A percentile compares a stretch with the other conserved stretches of the same genome.
These are phyloP conservation scores for Lamellibrachia columna DNA, from an alignment of 2,888 invertebrate species.

Conservation along the genomic window DNA sequence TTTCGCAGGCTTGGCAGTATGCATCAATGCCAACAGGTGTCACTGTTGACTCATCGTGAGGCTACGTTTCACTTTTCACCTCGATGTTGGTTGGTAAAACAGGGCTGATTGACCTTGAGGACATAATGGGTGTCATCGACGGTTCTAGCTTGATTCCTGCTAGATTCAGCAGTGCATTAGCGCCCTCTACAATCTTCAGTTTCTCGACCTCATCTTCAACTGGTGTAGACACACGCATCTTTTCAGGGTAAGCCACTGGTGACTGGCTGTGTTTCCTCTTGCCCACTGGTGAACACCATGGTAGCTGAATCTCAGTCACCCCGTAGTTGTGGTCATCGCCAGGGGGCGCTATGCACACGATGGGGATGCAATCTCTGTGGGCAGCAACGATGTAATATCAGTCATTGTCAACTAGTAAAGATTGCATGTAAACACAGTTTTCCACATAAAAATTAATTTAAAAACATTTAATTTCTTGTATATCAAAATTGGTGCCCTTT, in stretches of 20 bases:
- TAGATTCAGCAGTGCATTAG: constrained; percentile 80
- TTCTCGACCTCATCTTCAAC: constrained; percentile 49
- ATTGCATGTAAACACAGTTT: no score
- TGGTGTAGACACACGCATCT: neutral
- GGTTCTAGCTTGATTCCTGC: constrained; percentile 70
- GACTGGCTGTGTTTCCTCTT: neutral
- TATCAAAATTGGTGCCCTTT: no score
- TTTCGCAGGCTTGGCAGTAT: neutral
- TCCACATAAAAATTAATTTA: no score
- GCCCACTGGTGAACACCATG: neutral
- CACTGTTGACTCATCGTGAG: neutral
- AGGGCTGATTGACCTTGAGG: neutral
- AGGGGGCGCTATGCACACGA: constrained; percentile 84
- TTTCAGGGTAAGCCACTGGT: neutral
- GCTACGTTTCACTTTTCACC: constrained; percentile 5
- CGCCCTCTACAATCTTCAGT: constrained; percentile 79
- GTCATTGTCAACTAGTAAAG: neutral
- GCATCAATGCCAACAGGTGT: neutral
- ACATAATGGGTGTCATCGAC: neutral
- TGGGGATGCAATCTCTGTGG: neutral
- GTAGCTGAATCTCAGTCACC: neutral
- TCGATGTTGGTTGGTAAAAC: neutral
- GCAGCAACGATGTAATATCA: neutral
- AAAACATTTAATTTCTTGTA: no score
- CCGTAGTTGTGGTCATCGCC: constrained; percentile 93